phyloP scores from a whole-genome alignment of 2,888 invertebrate genomes.

The Panzeria rudis region DNA sequence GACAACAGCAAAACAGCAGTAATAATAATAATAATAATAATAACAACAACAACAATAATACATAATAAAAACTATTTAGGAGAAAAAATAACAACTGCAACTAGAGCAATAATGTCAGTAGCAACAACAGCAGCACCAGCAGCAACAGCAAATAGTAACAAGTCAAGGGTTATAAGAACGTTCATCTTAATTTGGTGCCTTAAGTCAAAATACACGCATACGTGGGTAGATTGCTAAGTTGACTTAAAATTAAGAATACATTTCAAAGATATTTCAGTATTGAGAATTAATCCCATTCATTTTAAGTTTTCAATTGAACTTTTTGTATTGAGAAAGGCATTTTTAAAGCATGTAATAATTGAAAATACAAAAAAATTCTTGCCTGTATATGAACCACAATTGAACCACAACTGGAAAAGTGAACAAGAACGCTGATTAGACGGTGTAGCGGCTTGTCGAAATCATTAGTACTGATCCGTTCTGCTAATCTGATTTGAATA shows the following conservation, averaged over 20 bases:
- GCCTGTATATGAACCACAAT: no score
- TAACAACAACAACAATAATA: conserved; percentile 33
- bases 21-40: conserved; percentile 17
- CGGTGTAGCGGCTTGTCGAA: no score
- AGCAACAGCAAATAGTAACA: conserved; percentile 16
- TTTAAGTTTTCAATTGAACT: no score
- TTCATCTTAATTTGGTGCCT: conserved; percentile 72
- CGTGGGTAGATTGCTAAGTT: not conserved
- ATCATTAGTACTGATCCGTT: no score
- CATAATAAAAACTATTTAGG: conserved; percentile 29
- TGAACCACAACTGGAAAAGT: no score
- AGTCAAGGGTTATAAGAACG: conserved; percentile 69
- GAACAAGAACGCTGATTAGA: no score
- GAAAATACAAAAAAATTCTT: no score
- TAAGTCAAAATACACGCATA: conserved; percentile 52
- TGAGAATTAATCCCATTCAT: no score
- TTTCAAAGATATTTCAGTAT: no score
- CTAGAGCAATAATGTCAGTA: not conserved
- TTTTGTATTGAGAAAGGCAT: no score
- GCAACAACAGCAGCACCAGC: not conserved
- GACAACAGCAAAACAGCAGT: conserved; percentile 13
- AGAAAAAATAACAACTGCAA: not conserved
- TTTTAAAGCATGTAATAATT: no score
- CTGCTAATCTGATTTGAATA: no score
- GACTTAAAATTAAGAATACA: not conserved